Evolutionary conservation across 2,113 vertebrate species (phyloP), one percentile per base, ranked within the genome.

Genomic region (Datnioides undecimradiatus): DNA sequence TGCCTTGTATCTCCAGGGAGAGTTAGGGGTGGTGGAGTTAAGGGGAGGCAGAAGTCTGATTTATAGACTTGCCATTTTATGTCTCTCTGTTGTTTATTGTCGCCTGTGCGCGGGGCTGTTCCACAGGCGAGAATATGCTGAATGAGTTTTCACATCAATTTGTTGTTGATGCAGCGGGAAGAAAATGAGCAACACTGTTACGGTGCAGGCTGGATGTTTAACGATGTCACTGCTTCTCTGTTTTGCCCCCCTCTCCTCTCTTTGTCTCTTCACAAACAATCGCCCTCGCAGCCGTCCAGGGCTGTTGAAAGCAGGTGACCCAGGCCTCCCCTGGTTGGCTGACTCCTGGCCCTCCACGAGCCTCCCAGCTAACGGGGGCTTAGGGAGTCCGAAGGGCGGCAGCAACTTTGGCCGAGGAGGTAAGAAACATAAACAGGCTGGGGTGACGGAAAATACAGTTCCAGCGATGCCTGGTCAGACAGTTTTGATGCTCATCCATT

Each of bases 311-410:
- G 94, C 96, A 11, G 94, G 96, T 55, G 97, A 98, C 79, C 95
- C 95, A 43, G 96, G 90, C 78, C 96, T 98, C 38, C 97, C 97
- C 46, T 99, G 97, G 97, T 94, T 99, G 88, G 97, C 97, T 62
- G 97, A 99, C 89, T 98, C 97, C 5, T 99, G 97, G 97, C 97
- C 97, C 71, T 96, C 97, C 34, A 96, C 97, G 1, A 97, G 97
- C 91, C 95, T 99, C 82, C 97, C 97, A 0, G 96, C 97, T 27
- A 97, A 97, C 70, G 96, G 95, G 41, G 96, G 95, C 81, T 95
- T 93, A 68, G 96, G 95, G 66, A 97, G 96, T 73, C 96, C 97
- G 6, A 97, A 95, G 84, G 96, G 96, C 80, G 92, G 96, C 79
- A 94, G 90, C 36, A 98, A 97, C 95, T 98, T 98, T 75, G 94